phyloP scores from a whole-genome alignment of 2,888 invertebrate genomes.

The Crematogaster levior region DNA sequence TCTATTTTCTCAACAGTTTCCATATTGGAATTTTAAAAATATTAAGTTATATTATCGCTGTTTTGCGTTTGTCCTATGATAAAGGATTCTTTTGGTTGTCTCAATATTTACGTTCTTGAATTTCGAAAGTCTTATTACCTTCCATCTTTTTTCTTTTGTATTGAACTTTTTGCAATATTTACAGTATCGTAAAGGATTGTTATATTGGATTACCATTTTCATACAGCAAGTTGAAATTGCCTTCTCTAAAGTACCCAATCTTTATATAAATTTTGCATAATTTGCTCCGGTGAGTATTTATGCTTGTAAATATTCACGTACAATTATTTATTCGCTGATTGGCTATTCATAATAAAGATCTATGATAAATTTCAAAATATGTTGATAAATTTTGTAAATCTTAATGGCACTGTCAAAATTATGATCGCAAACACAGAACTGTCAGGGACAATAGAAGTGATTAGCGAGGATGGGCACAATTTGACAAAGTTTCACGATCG shows the following conservation, averaged over 20 bases:
- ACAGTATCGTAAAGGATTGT: not conserved
- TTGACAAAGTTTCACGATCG: conserved; percentile 2
- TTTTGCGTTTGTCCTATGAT: not conserved
- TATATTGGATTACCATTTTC: not conserved
- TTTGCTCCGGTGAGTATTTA: not conserved
- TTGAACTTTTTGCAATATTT: not conserved
- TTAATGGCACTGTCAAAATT: not conserved
- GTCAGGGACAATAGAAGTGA: not conserved
- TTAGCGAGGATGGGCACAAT: not conserved
- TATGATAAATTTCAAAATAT: not conserved
- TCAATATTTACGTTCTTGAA: not conserved
- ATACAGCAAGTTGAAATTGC: not conserved
- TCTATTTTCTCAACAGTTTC: not conserved
- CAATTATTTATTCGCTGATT: not conserved
- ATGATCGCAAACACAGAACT: not conserved
- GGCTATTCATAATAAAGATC: too few relatives aligned
- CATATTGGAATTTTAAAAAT: not conserved
- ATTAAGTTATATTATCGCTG: not conserved
- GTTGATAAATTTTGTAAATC: not conserved
- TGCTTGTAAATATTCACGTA: not conserved
- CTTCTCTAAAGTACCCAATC: not conserved
- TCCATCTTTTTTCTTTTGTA: not conserved
- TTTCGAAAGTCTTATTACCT: not conserved
- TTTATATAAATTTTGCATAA: conserved; percentile 17
- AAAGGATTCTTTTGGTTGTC: not conserved